Evolutionary conservation across 2,113 vertebrate genomes (phyloP), one percentile per base, ranked within the genome.

Genomic region (Caranx ignobilis): DNA sequence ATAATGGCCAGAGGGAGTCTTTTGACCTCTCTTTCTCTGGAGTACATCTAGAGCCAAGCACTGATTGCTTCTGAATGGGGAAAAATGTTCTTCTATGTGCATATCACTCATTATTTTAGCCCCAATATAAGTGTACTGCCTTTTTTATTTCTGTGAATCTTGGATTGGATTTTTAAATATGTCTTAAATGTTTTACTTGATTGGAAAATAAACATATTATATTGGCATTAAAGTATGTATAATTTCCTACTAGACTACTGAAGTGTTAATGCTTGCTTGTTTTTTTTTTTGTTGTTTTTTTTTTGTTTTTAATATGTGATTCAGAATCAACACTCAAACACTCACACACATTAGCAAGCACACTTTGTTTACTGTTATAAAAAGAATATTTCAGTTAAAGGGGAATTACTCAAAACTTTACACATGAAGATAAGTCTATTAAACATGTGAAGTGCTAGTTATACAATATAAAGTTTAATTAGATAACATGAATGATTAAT

Each of bases 141-240:
- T 89, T 92, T 91, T 81, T 88, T 89, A 86, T 91, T 90, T 90
- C 86, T 92, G 89, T 94, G 92, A 92, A 92, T 88, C 90, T 89
- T 92, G 90, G 82, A 87, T 90, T 92, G 84, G 84, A 91, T 93
- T 91, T 89, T 88, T 76, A 87, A 91, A 91, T 65, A 92, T 90
- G 90, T 94, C 84, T 90, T 89, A 88, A 93, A 91, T 91, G 91
- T 93, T 93, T 92, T 91, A 93, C 90, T 91, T 92, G 90, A 93
- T 92, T 93, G 89, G 87, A 93, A 92, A 94, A 92, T 91, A 93
- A 95, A 93, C 87, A 45, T 89, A 92, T 94, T 92, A 91, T 94
- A 91, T 90, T 90, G 87, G 87, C 87, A 94, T 91, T 90, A 88
- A 91, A 90, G 56, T 83, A 85, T 88, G 86, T 90, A 81, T 88